These are phyloP conservation scores for Serranus cabrilla DNA, from an alignment of 2,797 vertebrate genomes.

Conservation along the genomic window DNA sequence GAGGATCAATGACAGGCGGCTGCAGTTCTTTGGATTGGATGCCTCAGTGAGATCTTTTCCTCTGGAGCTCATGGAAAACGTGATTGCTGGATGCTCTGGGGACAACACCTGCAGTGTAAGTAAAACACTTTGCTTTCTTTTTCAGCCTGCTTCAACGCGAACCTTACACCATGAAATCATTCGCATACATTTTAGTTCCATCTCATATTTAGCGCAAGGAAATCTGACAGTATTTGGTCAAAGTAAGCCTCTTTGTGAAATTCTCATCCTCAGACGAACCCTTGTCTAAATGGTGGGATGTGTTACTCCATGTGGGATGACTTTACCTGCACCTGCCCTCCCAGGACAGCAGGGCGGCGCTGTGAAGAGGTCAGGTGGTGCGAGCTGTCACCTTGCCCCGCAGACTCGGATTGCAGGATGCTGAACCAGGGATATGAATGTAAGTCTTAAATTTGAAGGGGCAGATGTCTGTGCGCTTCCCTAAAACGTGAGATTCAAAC, in stretches of 20 bases:
- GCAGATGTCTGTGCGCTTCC: too few relatives aligned
- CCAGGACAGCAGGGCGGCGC: conserved; percentile 86
- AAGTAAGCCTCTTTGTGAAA: not conserved
- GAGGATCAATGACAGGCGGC: conserved; percentile 85
- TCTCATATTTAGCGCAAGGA: not conserved
- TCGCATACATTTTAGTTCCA: not conserved
- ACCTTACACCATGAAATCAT: not conserved
- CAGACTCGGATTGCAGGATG: conserved; percentile 84
- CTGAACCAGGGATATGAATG: conserved; percentile 92
- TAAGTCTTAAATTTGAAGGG: conserved; percentile 68
- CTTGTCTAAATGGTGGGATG: conserved; percentile 90
- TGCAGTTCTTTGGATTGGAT: conserved; percentile 90
- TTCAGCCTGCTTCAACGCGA: not conserved
- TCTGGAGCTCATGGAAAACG: conserved; percentile 82
- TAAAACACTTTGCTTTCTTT: conserved; percentile 17
- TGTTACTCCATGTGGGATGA: conserved; percentile 92
- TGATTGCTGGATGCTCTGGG: conserved; percentile 88
- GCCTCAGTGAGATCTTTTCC: conserved; percentile 61
- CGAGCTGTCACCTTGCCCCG: conserved; percentile 88
- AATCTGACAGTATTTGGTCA: not conserved
- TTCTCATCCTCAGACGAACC: conserved; percentile 84
- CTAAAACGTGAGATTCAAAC: too few relatives aligned
- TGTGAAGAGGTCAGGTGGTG: conserved; percentile 93
- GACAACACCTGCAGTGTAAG: conserved; percentile 89
- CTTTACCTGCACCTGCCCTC: conserved; percentile 91